phyloP scores from a whole-genome alignment of 2,888 invertebrate genomes.

The Linnaemya vulpina region DNA sequence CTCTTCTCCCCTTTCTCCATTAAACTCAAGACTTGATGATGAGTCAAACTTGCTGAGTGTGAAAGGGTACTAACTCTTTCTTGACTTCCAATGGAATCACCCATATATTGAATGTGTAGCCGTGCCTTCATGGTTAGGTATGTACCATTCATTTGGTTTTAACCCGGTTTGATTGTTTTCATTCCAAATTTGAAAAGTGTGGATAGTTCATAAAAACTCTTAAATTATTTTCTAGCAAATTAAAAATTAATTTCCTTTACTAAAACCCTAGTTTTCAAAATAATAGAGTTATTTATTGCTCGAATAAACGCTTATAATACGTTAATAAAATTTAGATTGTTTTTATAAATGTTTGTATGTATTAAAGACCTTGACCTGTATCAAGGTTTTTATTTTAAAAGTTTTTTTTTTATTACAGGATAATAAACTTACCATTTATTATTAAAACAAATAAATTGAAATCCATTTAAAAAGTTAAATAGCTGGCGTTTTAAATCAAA shows the following conservation, averaged over 20 bases:
- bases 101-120: too few relatives aligned
- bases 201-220: too few relatives aligned
- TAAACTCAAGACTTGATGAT: too few relatives aligned
- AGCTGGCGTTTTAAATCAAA: neutral
- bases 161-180: too few relatives aligned
- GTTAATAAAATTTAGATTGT: neutral
- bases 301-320: slow-evolving; percentile 22
- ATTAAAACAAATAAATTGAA: slow-evolving; percentile 47
- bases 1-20: too few relatives aligned
- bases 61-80: too few relatives aligned
- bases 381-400: slow-evolving; percentile 44
- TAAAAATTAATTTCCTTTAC: neutral
- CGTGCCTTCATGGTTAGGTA: too few relatives aligned
- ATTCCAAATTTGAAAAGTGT: too few relatives aligned
- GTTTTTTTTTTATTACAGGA: slow-evolving; percentile 17
- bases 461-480: slow-evolving; percentile 51
- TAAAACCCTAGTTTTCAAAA: neutral
- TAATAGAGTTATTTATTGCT: neutral
- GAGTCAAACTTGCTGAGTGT: too few relatives aligned
- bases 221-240: neutral
- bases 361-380: slow-evolving; percentile 58
- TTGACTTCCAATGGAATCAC: too few relatives aligned
- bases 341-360: neutral
- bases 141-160: too few relatives aligned
- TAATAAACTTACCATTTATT: slow-evolving; percentile 64